Conservation (phyloP, 2,888 invertebrate species). For the Acrobasis suavella region DNA sequence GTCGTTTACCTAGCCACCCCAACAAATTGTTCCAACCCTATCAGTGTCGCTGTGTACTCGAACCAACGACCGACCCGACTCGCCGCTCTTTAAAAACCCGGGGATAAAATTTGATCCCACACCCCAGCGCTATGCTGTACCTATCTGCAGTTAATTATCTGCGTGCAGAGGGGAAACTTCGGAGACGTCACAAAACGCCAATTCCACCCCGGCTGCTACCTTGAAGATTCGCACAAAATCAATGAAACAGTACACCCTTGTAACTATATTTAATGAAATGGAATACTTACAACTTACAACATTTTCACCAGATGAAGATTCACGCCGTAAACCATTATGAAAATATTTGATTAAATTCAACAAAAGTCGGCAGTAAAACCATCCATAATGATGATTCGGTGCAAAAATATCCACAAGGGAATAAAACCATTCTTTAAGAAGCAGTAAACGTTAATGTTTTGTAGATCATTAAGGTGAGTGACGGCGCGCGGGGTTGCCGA, state of each 20-base stretch:
- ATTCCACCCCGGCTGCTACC: slow-evolving; percentile 59
- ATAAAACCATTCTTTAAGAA: slow-evolving; percentile 35
- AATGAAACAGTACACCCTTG: slow-evolving; percentile 61
- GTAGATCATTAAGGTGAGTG: slow-evolving; percentile 57
- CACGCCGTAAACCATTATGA: background rate
- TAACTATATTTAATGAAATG: slow-evolving; percentile 79
- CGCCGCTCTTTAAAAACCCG: slow-evolving; percentile 71
- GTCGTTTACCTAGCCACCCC: slow-evolving; percentile 73
- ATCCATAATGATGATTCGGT: slow-evolving; percentile 28
- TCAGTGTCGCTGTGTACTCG: slow-evolving; percentile 52
- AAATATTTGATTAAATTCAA: slow-evolving; percentile 30
- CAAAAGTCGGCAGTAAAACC: slow-evolving; percentile 31
- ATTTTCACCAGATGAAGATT: background rate
- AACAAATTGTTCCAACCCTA: slow-evolving; percentile 74
- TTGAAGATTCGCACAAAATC: slow-evolving; percentile 58
- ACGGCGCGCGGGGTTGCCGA: slow-evolving; percentile 36
- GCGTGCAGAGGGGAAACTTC: slow-evolving; percentile 59
- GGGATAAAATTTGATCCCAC: slow-evolving; percentile 72
- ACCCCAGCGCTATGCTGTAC: slow-evolving; percentile 58
- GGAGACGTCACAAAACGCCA: slow-evolving; percentile 64
- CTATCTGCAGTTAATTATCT: slow-evolving; percentile 81
- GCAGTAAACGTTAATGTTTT: slow-evolving; percentile 50
- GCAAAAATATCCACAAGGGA: slow-evolving; percentile 23
- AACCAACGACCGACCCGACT: slow-evolving; percentile 50
- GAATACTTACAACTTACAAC: slow-evolving; percentile 36